phyloP scores from a whole-genome alignment of 2,888 invertebrate species.

The Coleophora flavipennella region DNA sequence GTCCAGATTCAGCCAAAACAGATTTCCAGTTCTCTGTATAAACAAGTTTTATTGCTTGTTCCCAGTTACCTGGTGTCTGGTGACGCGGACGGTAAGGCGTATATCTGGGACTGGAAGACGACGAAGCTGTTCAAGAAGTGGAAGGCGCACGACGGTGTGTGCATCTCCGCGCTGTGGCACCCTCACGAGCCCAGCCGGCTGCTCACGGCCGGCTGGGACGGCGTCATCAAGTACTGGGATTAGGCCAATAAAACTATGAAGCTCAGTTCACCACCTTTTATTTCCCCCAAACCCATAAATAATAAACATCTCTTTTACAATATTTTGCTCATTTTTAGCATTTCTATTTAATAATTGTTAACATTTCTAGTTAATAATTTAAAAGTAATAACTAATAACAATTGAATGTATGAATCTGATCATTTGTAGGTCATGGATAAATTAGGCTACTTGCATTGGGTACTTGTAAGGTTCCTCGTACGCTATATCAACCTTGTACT shows the following conservation, averaged over 20 bases:
- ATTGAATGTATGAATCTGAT: too few relatives aligned
- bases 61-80: conserved; percentile 95
- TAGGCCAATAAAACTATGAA: conserved; percentile 50
- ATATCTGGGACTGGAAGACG: conserved; percentile 99
- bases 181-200: conserved; percentile 98
- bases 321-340: conserved; percentile 22
- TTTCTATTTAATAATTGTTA: conserved; percentile 10
- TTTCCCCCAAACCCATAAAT: conserved; percentile 48
- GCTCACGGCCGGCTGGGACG: conserved; percentile 99
- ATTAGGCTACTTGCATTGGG: conserved; percentile 51
- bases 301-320: conserved; percentile 33
- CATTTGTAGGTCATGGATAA: conserved; percentile 17
- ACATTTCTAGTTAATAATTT: not conserved
- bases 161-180: conserved; percentile 96
- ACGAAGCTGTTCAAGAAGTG: conserved; percentile 98
- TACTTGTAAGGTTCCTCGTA: conserved; percentile 51
- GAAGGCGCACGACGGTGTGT: conserved; percentile 99
- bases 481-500: conserved; percentile 56
- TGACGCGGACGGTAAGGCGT: conserved; percentile 98
- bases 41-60: conserved; percentile 27
- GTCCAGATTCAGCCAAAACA: too few relatives aligned
- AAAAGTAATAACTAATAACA: not conserved
- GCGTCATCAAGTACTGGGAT: conserved; percentile 98
- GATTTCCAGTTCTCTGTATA: too few relatives aligned
- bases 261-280: conserved; percentile 37